phyloP scores from a whole-genome alignment of 1,140 invertebrate genomes.

The Odontomachus brunneus region DNA sequence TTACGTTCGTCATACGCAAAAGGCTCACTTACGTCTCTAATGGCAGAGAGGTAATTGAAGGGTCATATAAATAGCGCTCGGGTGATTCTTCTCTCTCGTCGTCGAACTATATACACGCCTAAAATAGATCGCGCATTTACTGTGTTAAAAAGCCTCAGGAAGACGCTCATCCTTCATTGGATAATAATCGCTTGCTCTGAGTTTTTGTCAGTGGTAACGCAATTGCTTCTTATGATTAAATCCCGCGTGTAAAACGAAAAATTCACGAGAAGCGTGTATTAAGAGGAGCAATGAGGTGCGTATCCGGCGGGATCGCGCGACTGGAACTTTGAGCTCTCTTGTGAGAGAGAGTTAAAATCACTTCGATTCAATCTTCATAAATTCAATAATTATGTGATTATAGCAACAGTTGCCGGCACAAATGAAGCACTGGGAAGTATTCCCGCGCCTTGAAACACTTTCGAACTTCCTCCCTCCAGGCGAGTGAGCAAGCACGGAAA shows the following conservation, averaged over 20 bases:
- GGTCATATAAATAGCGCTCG: constrained; percentile 42
- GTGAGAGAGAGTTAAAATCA: not conserved
- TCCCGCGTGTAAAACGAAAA: too few relatives aligned
- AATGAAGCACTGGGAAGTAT: not conserved
- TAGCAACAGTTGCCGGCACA: not conserved
- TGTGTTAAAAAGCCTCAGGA: not conserved
- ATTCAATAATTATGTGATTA: not conserved
- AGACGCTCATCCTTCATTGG: not conserved
- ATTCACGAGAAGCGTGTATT: too few relatives aligned
- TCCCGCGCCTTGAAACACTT: not conserved
- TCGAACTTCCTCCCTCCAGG: too few relatives aligned
- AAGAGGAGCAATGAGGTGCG: too few relatives aligned
- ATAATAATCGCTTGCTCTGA: not conserved
- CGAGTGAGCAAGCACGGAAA: too few relatives aligned
- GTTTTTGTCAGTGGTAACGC: not conserved
- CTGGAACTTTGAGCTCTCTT: too few relatives aligned
- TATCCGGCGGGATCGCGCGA: not conserved
- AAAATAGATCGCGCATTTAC: not conserved
- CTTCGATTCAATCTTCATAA: not conserved
- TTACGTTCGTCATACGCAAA: constrained; percentile 50
- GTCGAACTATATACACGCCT: not conserved
- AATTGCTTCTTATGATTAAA: not conserved
- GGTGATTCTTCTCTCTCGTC: not conserved
- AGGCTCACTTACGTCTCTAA: constrained; percentile 39
- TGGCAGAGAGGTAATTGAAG: constrained; percentile 40